Evolutionary conservation across 1,140 invertebrate genomes (phyloP), one percentile per base, ranked within the genome.

Genomic region (Amphibalanus amphitrite): DNA sequence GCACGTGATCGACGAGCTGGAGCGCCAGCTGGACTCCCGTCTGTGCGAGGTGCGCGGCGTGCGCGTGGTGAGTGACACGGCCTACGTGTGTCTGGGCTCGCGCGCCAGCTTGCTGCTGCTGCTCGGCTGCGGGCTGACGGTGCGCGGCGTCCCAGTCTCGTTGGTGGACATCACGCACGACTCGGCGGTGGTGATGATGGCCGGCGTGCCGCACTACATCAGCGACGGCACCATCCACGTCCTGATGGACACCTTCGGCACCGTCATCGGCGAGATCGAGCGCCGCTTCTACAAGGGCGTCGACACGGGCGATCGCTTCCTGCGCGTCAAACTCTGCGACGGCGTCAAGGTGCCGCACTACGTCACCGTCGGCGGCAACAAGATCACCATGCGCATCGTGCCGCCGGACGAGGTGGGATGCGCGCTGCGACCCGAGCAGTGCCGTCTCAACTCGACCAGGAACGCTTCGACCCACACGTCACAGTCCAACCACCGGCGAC

Each of bases 271-370:
- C 6, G 77, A 78, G 28, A 76, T 82, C 28, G 81, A 82, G 72
- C 76, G 80, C 25, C 75, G 80, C 26, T 77, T 80, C 67, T 81
- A 80, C 74, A 78, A 79, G 70, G 79, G 80, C 6, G 78, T 81
- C 17, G 80, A 81, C 74, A 81, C 81, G 23, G 80, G 81, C 23
- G 80, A 82, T 74, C 75, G 81, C 26, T 76, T 81, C 29, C 77
- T 80, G 23, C 74, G 80, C 29, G 70, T 82, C 29, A 77, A 76
- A 29, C 72, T 77, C 3, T 75, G 75, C 70, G 72, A 74, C 33
- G 75, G 76, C 68, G 74, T 74, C 29, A 79, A 77, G 70, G 75
- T 75, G 29, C 76, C 75, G 70, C 75, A 76, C 69, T 76, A 75
- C 70, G 75, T 79, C 38, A 77, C 76, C 65, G 77, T 79, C 26